Evolutionary conservation across 1,140 invertebrate species (phyloP), one percentile per base, ranked within the genome.

Genomic region (Ceratosolen fusciceps): DNA sequence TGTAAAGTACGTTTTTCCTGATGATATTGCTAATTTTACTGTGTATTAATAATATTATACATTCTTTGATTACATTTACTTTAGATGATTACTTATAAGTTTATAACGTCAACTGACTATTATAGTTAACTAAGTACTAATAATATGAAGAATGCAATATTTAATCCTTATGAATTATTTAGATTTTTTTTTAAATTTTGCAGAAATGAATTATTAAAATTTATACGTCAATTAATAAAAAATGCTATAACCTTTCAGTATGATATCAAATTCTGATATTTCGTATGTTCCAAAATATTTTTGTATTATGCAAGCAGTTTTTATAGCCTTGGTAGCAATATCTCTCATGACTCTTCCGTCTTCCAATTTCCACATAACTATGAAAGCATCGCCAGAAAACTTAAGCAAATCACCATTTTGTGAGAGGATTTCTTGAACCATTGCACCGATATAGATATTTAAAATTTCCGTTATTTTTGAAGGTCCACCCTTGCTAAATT

Each of bases 311-410:
- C 93, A 89, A 0, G 92, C 93, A 58, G 92, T 93, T 82, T 93
- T 92, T 37, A 94, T 91, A 0, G 92, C 93, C 70, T 91, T 89
- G 31, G 92, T 90, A 0, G 93, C 92, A 7, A 92, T 87, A 80
- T 93, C 91, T 60, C 91, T 88, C 91, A 93, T 92, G 10, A 90
- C 84, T 54, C 91, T 86, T 39, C 87, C 88, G 0, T 88, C 82
- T 4, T 87, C 85, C 0, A 91, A 86, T 81, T 93, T 93, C 92
- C 93, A 93, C 81, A 93, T 90, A 7, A 93, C 93, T 47, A 93
- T 89, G 83, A 94, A 94, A 26, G 93, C 93, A 83, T 94, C 93
- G 0, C 93, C 93, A 4, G 93, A 93, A 84, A 93, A 94, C 85
- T 94, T 94, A 0, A 94, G 83, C n/a, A 94, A 90, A 81, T 94